A percentile compares a stretch with the other conserved stretches of the same genome.
Conservation (phyloP, 2,113 vertebrate species). For the Petrocephalus microphthalmus region DNA sequence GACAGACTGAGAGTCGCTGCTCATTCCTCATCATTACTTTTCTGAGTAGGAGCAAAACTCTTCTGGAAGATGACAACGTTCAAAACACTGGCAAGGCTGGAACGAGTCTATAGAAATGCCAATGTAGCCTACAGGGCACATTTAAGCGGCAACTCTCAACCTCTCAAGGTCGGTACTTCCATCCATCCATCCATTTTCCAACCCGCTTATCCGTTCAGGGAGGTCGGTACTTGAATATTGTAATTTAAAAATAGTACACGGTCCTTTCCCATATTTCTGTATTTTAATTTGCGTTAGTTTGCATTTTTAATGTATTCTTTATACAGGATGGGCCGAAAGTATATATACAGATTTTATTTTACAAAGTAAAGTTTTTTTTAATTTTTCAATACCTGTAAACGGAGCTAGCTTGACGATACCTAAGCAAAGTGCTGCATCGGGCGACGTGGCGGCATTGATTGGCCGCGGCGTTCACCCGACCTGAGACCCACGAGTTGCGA, state of each 20-base stretch:
- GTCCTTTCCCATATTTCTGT: not conserved
- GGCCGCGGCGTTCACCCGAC: not conserved
- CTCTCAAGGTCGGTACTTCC: slow-evolving; percentile 4
- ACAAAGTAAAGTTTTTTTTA: not conserved
- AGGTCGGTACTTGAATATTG: not conserved
- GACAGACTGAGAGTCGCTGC: not conserved
- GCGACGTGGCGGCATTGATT: not conserved
- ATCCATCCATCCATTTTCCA: no score
- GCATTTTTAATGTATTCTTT: not conserved
- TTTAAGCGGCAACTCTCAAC: not conserved
- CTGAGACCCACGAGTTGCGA: not conserved
- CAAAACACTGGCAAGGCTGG: slow-evolving; percentile 3
- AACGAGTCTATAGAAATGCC: not conserved
- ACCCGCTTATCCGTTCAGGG: no score
- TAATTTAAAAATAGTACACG: not conserved
- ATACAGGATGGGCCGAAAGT: not conserved
- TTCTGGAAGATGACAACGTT: slow-evolving; percentile 13
- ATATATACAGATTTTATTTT: not conserved
- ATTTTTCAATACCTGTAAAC: no score
- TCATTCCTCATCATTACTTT: not conserved
- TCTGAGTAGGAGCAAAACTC: not conserved
- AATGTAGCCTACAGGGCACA: not conserved
- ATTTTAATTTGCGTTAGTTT: not conserved
- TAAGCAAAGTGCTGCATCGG: not conserved
- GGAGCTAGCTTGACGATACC: not conserved